These are phyloP conservation scores for Pitta sordida DNA, from an alignment of 2,113 vertebrate genomes.

Conservation along the genomic window DNA sequence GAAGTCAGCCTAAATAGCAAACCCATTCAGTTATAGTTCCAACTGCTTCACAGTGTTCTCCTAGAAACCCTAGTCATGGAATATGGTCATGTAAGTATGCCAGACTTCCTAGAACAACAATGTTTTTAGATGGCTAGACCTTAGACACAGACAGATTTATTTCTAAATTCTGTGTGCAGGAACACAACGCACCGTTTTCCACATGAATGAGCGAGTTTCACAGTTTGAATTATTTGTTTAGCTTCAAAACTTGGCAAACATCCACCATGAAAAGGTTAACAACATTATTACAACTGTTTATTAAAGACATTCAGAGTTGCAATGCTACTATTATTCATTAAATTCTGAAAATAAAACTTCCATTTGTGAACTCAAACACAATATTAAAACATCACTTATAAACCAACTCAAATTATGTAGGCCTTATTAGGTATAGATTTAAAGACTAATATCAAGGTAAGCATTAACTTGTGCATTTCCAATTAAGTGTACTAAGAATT, in stretches of 20 bases:
- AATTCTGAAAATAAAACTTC: background rate
- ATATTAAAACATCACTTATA: background rate
- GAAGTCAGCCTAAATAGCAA: background rate
- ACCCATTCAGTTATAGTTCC: background rate
- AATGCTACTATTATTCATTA: background rate
- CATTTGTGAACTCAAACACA: background rate
- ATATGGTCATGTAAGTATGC: background rate
- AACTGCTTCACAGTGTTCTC: background rate
- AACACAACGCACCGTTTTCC: background rate
- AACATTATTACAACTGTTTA: background rate
- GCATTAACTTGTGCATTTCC: background rate
- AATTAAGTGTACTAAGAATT: background rate
- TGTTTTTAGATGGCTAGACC: background rate
- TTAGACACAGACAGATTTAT: background rate
- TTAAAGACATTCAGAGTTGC: background rate
- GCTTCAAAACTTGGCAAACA: background rate
- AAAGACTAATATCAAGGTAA: background rate
- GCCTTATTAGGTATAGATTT: background rate
- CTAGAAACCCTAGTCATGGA: background rate
- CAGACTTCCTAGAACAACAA: background rate
- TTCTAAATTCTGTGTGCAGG: background rate
- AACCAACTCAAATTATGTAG: background rate
- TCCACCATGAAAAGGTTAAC: background rate
- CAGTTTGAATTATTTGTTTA: background rate
- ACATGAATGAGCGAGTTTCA: background rate